These are phyloP conservation scores for Heliconius hermathena DNA, from an alignment of 1,140 invertebrate species.

Conservation along the genomic window DNA sequence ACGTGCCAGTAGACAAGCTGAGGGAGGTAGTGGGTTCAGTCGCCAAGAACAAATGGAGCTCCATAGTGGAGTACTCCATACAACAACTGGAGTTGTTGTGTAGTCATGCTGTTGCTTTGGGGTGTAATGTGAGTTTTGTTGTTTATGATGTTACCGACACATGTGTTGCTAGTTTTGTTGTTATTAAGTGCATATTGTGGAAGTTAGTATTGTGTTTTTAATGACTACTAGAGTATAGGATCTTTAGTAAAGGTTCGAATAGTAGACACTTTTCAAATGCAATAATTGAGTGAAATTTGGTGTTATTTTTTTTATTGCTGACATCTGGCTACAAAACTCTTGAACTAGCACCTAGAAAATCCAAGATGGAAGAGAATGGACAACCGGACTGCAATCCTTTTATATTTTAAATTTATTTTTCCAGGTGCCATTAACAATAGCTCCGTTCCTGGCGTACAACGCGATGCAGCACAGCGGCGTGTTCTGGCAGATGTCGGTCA, in stretches of 20 bases:
- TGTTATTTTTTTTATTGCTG: too few species aligned
- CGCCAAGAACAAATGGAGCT: conserved; percentile 83
- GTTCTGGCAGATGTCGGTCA: conserved; percentile 69
- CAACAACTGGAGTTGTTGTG: conserved; percentile 89
- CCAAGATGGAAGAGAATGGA: too few species aligned
- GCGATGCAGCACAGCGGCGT: conserved; percentile 66
- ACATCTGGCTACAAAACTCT: too few species aligned
- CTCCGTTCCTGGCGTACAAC: conserved; percentile 67
- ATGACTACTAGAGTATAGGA: too few species aligned
- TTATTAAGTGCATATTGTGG: too few species aligned
- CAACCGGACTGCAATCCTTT: too few species aligned
- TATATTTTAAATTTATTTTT: neutral
- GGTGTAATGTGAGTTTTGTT: conserved; percentile 84
- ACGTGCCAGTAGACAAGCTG: conserved; percentile 86
- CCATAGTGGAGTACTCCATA: conserved; percentile 86
- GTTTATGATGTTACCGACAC: neutral
- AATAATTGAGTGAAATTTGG: too few species aligned
- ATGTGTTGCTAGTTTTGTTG: neutral
- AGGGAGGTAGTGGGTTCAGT: conserved; percentile 84
- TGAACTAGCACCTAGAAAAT: too few species aligned
- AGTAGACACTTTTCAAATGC: too few species aligned
- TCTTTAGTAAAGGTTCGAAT: too few species aligned
- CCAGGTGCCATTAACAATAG: conserved; percentile 55
- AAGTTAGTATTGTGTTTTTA: too few species aligned
- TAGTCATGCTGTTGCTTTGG: conserved; percentile 85